These are phyloP conservation scores for Coronaproctus castanopsis DNA, from an alignment of 2,888 invertebrate genomes.

Conservation along the genomic window DNA sequence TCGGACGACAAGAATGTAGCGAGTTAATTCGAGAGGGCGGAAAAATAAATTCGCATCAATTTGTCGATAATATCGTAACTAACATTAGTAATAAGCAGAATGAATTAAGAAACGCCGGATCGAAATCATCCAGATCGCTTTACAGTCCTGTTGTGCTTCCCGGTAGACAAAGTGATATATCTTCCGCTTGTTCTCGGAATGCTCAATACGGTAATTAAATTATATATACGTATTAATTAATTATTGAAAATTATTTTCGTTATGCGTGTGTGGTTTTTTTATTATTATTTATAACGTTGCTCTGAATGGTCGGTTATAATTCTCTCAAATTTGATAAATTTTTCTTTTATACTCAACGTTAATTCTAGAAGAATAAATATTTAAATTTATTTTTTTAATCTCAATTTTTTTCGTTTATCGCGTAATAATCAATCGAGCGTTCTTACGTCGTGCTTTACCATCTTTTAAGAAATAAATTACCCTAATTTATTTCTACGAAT, in stretches of 20 bases:
- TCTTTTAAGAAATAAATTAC: no score
- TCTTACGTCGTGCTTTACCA: no score
- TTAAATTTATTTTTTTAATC: no score
- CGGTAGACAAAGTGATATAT: neutral
- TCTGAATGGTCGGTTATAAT: neutral
- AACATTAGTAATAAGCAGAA: conserved; percentile 25
- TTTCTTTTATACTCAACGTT: no score
- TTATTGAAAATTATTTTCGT: no score
- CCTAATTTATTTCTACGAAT: no score
- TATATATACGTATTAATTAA: no score
- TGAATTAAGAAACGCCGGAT: conserved; percentile 18
- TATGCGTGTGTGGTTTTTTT: neutral
- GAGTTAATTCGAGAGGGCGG: no score
- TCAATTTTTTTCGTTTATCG: no score
- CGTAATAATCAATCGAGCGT: no score
- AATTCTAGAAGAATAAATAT: no score
- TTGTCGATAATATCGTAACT: conserved; percentile 14
- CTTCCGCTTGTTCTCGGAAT: conserved; percentile 1
- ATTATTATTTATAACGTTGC: neutral
- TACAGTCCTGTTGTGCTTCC: conserved; percentile 22
- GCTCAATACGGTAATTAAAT: neutral
- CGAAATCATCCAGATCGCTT: conserved; percentile 26
- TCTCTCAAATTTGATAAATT: conserved; percentile 1
- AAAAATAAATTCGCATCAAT: conserved; percentile 10
- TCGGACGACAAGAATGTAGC: no score